Evolutionary conservation across 2,113 vertebrate genomes (phyloP).

Genomic region (Lamprologus sp.): DNA sequence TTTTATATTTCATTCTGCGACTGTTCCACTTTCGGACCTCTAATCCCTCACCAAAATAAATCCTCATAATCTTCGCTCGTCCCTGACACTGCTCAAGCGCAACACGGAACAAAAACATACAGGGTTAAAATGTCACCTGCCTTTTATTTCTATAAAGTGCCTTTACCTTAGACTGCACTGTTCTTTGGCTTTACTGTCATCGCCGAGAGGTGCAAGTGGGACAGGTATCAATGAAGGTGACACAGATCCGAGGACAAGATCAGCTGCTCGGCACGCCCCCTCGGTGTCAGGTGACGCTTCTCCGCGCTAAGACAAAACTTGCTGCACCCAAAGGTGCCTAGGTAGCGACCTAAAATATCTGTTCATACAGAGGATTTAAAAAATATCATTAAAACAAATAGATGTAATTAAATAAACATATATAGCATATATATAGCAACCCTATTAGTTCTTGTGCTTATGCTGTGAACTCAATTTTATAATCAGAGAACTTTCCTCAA

Average conservation of each 20-base stretch:
- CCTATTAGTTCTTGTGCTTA: neutral
- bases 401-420: neutral
- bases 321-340: neutral
- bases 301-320: neutral
- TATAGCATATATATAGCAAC: neutral
- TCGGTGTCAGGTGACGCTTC: slow-evolving; percentile 14
- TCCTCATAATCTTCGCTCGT: slow-evolving; percentile 41
- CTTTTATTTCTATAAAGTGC: neutral
- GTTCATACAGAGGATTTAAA: neutral
- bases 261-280: neutral
- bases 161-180: slow-evolving; percentile 26
- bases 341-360: neutral
- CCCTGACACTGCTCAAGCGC: neutral
- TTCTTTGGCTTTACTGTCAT: neutral
- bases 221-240: slow-evolving; percentile 17
- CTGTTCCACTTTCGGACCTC: neutral
- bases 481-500: neutral
- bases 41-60: slow-evolving; percentile 58
- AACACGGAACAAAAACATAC: neutral
- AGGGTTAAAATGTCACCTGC: neutral
- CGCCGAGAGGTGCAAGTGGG: neutral
- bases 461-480: neutral
- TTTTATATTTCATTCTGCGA: neutral
- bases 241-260: neutral
- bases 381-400: neutral